These are phyloP conservation scores for Eonycteris spelaea DNA, from an alignment of 2,113 vertebrate genomes.

Conservation along the genomic window DNA sequence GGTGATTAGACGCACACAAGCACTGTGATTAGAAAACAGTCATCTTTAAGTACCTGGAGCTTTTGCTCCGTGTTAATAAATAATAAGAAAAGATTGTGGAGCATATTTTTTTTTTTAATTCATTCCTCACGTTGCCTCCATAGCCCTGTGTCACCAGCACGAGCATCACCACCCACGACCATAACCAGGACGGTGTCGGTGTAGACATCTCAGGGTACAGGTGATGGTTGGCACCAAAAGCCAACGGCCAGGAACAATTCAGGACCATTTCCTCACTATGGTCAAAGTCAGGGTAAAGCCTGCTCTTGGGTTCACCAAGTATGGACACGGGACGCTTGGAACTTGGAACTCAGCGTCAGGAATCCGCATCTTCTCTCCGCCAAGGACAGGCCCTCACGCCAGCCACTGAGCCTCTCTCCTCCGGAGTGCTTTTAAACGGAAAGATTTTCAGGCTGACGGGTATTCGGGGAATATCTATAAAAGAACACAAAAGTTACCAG, in stretches of 20 bases:
- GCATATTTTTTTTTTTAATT: background rate
- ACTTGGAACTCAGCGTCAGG: background rate
- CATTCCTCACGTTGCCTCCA: background rate
- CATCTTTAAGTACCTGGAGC: background rate
- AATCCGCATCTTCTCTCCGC: background rate
- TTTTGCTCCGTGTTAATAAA: background rate
- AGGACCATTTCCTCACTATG: fast-evolving
- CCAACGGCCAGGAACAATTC: background rate
- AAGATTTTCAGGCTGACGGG: background rate
- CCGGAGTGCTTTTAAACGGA: background rate
- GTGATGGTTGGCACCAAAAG: background rate
- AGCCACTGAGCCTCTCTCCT: background rate
- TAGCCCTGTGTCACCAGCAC: background rate
- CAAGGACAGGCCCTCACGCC: no score
- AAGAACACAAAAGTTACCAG: background rate
- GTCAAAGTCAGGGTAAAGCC: background rate
- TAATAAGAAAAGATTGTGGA: background rate
- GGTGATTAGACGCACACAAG: background rate
- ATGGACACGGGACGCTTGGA: background rate
- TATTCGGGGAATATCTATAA: background rate
- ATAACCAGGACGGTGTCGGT: background rate
- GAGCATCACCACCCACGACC: background rate
- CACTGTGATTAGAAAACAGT: background rate
- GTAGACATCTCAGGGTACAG: background rate
- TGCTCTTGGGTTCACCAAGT: no score